A percentile compares a stretch with the other conserved stretches of the same genome.
These are phyloP conservation scores for Clivina fossor DNA, from an alignment of 2,888 invertebrate genomes.

Conservation along the genomic window DNA sequence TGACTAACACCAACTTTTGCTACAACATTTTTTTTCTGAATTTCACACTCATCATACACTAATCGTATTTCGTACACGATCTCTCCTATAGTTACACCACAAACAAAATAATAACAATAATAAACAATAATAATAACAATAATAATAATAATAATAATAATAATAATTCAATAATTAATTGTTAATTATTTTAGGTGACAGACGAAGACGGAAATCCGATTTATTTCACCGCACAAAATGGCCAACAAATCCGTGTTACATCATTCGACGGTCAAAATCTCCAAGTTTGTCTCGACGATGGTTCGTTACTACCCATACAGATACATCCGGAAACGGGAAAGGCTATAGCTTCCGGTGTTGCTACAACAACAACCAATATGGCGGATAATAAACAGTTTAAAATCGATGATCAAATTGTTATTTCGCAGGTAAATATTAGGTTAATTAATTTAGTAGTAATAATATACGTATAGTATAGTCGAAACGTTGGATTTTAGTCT, in stretches of 20 bases:
- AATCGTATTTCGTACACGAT: no score
- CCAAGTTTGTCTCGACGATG: slow-evolving; percentile 53
- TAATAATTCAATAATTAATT: no score
- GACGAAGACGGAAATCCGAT: slow-evolving; percentile 70
- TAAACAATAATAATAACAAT: neutral
- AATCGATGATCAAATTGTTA: slow-evolving; percentile 15
- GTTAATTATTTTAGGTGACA: slow-evolving; percentile 56
- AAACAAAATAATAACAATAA: neutral
- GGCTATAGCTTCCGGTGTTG: slow-evolving; percentile 39
- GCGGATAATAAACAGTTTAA: slow-evolving; percentile 11
- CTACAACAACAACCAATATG: slow-evolving; percentile 13
- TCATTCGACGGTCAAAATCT: slow-evolving; percentile 58
- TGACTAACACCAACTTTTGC: no score
- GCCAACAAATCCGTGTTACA: slow-evolving; percentile 63
- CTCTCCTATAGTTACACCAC: no score
- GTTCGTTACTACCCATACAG: slow-evolving; percentile 52
- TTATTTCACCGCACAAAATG: slow-evolving; percentile 69
- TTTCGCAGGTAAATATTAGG: slow-evolving; percentile 15
- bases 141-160: neutral
- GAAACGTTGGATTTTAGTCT: no score
- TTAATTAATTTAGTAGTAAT: no score
- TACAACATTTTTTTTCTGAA: no score
- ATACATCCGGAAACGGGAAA: slow-evolving; percentile 45
- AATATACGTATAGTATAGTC: no score
- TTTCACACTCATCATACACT: no score